Conservation (phyloP, 1,140 invertebrate species). For the Drosophila kohkoa region DNA sequence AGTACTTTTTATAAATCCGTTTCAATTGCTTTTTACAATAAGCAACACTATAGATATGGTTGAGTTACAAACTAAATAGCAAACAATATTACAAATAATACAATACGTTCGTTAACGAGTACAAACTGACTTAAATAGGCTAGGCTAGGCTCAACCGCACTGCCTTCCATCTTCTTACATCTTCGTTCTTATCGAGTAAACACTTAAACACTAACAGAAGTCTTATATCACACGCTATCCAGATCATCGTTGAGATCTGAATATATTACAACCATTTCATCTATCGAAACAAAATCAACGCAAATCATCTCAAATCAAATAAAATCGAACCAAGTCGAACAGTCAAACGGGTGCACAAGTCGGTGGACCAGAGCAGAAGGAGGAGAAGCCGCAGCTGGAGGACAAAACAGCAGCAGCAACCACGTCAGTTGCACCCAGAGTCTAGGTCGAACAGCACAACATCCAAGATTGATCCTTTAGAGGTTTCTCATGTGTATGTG, state of each 20-base stretch:
- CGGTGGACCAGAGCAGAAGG: constrained; percentile 79
- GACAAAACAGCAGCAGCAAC: constrained; percentile 79
- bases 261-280: constrained; percentile 4
- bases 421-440: constrained; percentile 74
- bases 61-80: constrained; percentile 71
- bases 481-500: constrained; percentile 43
- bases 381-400: constrained; percentile 77
- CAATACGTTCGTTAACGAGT: constrained; percentile 74
- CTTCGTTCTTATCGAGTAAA: constrained; percentile 53
- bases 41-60: constrained; percentile 61
- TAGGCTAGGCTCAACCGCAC: constrained; percentile 30
- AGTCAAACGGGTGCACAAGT: constrained; percentile 69
- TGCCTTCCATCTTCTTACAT: neutral
- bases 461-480: constrained; percentile 44
- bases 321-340: constrained; percentile 48
- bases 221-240: constrained; percentile 73
- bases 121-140: constrained; percentile 80
- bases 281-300: neutral
- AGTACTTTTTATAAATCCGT: constrained; percentile 83
- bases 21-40: constrained; percentile 69
- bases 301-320: too few relatives aligned
- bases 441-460: constrained; percentile 61
- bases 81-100: constrained; percentile 77
- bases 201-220: constrained; percentile 77
- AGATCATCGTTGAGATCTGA: constrained; percentile 26